Evolutionary conservation across 2,797 vertebrate genomes (phyloP).

Genomic region (Phataginus tricuspis): DNA sequence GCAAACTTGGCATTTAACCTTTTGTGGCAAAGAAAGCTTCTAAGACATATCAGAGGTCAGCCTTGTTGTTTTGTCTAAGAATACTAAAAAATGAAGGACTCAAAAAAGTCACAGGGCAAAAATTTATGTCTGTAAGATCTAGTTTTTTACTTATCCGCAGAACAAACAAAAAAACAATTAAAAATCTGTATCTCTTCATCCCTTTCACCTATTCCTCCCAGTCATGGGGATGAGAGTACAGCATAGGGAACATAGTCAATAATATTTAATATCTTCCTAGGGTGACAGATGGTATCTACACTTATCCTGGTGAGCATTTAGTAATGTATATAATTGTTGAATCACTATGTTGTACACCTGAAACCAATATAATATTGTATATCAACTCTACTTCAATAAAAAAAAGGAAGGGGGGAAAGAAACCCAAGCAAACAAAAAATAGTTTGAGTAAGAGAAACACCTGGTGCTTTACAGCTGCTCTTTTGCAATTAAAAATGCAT

Average conservation of each 20-base stretch:
- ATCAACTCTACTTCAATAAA: no score
- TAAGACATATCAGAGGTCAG: background rate
- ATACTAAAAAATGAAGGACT: background rate
- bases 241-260: no score
- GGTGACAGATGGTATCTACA: no score
- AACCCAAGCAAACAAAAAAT: constrained; percentile 35
- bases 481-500: constrained; percentile 74
- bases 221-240: no score
- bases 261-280: no score
- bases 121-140: background rate
- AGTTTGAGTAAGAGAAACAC: constrained; percentile 65
- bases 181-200: no score
- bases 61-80: background rate
- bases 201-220: no score
- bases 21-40: background rate
- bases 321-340: no score
- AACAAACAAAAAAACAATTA: background rate
- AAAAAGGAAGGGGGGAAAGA: no score
- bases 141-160: constrained; percentile 24
- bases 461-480: constrained; percentile 66
- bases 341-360: no score
- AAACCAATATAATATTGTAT: no score
- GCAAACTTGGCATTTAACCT: constrained; percentile 60
- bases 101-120: background rate
- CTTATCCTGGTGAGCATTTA: no score